phyloP scores from a whole-genome alignment of 2,797 vertebrate species.

The Tolypeutes matacus region DNA sequence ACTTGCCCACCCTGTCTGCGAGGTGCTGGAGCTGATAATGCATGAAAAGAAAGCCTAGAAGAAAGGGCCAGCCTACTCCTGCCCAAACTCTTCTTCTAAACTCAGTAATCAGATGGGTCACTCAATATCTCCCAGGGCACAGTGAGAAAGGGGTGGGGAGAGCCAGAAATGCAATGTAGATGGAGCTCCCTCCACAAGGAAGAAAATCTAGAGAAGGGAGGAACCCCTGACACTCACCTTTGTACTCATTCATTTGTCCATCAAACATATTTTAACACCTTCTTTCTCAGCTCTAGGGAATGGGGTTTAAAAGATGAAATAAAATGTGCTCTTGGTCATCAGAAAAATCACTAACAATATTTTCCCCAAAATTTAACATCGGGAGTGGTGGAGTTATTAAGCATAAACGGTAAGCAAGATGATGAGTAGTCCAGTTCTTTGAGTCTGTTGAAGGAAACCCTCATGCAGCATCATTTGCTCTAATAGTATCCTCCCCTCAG shows the following conservation, averaged over 20 bases:
- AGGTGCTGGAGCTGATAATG: not conserved
- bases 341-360: not conserved
- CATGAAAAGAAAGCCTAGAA: not conserved
- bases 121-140: not conserved
- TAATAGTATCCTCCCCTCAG: not conserved
- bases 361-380: not conserved
- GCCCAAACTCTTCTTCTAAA: not conserved
- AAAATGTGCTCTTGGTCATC: not conserved
- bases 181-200: not conserved
- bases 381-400: not conserved
- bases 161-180: accelerated
- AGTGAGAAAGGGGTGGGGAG: not conserved
- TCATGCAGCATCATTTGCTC: not conserved
- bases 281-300: not conserved
- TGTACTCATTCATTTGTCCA: not conserved
- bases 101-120: not conserved
- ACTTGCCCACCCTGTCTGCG: too few relatives aligned
- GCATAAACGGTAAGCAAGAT: not conserved
- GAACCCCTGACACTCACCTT: not conserved
- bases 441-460: not conserved
- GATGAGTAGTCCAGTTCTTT: not conserved
- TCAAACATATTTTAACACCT: not conserved
- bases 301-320: not conserved
- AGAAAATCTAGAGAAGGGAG: not conserved
- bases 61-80: not conserved